Percentiles rank a stretch among this genome's conserved stretches.
These are phyloP conservation scores for Oxystoma pomonae DNA, from an alignment of 2,888 invertebrate genomes.

Conservation along the genomic window DNA sequence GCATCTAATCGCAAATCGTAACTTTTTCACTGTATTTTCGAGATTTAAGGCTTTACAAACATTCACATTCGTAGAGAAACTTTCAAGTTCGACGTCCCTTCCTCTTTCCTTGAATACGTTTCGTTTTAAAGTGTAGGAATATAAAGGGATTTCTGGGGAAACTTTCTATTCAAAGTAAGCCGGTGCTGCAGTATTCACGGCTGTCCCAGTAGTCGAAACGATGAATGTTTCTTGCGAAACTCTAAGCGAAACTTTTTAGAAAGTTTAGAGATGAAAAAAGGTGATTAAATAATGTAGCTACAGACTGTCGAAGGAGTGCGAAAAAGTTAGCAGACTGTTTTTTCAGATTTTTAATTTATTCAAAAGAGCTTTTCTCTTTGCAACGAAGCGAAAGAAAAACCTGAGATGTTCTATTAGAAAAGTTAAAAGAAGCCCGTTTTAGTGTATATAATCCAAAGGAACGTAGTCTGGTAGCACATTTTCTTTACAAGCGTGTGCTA, in stretches of 20 bases:
- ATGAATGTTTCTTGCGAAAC: not conserved
- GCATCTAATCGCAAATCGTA: not conserved
- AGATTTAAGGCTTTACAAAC: conserved; percentile 1
- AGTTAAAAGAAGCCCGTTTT: no score
- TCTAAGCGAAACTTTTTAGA: not conserved
- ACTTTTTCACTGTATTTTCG: not conserved
- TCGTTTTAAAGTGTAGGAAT: conserved; percentile 15
- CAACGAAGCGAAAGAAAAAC: not conserved
- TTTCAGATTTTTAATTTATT: not conserved
- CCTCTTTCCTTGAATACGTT: not conserved
- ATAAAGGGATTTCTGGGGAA: conserved; percentile 19
- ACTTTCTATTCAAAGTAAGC: conserved; percentile 18
- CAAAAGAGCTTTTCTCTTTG: not conserved
- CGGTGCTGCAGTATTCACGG: not conserved
- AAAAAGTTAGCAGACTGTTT: not conserved
- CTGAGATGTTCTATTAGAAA: no score
- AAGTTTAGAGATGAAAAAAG: not conserved
- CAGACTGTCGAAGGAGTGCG: not conserved
- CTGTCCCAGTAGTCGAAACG: not conserved
- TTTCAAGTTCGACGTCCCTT: conserved; percentile 1
- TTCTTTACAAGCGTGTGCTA: no score
- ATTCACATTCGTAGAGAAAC: conserved; percentile 4
- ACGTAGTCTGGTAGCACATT: no score
- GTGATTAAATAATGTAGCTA: not conserved
- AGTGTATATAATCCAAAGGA: no score